A percentile compares a stretch with the other conserved stretches of the same genome.
These are phyloP conservation scores for Istiophorus platypterus DNA, from an alignment of 2,113 vertebrate genomes.

Conservation along the genomic window DNA sequence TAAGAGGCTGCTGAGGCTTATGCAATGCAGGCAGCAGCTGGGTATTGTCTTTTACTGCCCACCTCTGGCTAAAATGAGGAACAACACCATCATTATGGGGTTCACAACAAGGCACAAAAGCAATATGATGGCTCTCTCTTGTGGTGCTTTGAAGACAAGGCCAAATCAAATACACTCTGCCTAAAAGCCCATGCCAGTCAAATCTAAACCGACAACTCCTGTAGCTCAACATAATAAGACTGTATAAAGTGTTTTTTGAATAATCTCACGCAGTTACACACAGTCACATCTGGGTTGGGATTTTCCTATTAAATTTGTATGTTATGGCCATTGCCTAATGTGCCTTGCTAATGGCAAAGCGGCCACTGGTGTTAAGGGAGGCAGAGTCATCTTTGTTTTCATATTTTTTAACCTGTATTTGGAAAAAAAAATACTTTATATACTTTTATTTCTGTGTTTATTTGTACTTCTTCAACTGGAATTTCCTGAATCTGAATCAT, in stretches of 20 bases:
- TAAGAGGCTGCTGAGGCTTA: neutral
- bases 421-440: no score
- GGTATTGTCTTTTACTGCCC: slow-evolving; percentile 45
- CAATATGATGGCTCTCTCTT: slow-evolving; percentile 21
- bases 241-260: slow-evolving; percentile 58
- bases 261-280: neutral
- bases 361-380: no score
- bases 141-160: slow-evolving; percentile 27
- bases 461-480: no score
- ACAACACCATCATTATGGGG: neutral
- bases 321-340: no score
- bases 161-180: slow-evolving; percentile 52
- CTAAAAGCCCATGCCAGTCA: slow-evolving; percentile 59
- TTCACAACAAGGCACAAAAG: neutral
- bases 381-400: no score
- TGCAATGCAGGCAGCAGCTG: neutral
- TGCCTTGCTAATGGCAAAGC: no score
- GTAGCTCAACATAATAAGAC: slow-evolving; percentile 66
- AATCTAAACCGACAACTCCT: slow-evolving; percentile 69
- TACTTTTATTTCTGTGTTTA: no score
- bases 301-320: no score
- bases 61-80: slow-evolving; percentile 37
- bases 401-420: no score
- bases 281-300: neutral
- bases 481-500: no score